Evolutionary conservation across 2,888 invertebrate species (phyloP).

Genomic region (Mesochorus sp.): DNA sequence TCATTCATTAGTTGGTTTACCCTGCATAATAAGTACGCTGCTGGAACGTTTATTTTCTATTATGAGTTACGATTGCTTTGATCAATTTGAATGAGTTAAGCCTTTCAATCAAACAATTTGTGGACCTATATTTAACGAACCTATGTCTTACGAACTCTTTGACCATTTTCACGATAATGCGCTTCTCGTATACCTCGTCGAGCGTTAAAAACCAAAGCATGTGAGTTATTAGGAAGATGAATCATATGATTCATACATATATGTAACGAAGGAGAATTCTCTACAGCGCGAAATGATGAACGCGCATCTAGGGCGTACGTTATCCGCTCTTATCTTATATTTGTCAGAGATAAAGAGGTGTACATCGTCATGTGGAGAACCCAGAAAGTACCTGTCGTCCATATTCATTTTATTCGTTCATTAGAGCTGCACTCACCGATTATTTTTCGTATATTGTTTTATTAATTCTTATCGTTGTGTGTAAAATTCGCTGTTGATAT

Average conservation of each 20-base stretch:
- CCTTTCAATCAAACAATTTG: too few relatives aligned
- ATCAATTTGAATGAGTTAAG: too few relatives aligned
- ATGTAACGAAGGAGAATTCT: slow-evolving; percentile 51
- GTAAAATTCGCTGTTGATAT: neutral
- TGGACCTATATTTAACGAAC: too few relatives aligned
- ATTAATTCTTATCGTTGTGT: neutral
- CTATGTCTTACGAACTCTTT: too few relatives aligned
- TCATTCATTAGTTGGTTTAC: too few relatives aligned
- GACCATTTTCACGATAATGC: too few relatives aligned
- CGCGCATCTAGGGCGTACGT: slow-evolving; percentile 75
- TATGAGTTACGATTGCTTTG: too few relatives aligned
- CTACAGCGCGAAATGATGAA: slow-evolving; percentile 46
- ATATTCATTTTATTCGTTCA: slow-evolving; percentile 47
- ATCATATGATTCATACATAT: slow-evolving; percentile 63
- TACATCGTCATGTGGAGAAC: slow-evolving; percentile 54
- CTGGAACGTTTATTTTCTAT: too few relatives aligned
- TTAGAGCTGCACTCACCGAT: slow-evolving; percentile 26
- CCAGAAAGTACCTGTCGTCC: slow-evolving; percentile 56
- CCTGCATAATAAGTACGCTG: too few relatives aligned
- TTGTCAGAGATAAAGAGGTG: slow-evolving; percentile 76
- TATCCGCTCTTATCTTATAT: slow-evolving; percentile 80
- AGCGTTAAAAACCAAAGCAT: neutral
- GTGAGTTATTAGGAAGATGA: slow-evolving; percentile 47
- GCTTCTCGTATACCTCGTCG: too few relatives aligned
- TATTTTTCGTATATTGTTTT: neutral